phyloP scores from a whole-genome alignment of 2,888 invertebrate genomes.

The Sturmia bella region DNA sequence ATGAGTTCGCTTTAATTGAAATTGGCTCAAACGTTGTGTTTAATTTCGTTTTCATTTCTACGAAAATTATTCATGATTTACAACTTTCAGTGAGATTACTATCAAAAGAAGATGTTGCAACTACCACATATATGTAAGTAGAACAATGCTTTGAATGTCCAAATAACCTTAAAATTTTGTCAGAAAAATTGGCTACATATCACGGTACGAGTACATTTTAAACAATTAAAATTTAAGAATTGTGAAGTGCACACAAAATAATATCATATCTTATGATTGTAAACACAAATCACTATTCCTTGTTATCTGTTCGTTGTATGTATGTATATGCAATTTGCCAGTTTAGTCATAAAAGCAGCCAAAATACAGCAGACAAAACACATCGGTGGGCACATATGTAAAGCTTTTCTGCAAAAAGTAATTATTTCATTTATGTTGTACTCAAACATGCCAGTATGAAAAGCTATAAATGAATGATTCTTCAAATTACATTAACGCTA shows the following conservation, averaged over 20 bases:
- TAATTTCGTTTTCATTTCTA: no score
- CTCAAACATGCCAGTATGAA: conserved; percentile 31
- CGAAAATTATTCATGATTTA: no score
- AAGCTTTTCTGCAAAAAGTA: conserved; percentile 57
- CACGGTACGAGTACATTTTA: conserved; percentile 25
- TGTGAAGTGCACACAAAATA: conserved; percentile 14
- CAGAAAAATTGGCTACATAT: neutral
- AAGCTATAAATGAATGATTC: conserved; percentile 53
- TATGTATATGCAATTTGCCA: conserved; percentile 41
- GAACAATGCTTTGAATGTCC: no score
- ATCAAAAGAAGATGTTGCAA: no score
- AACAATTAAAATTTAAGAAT: conserved; percentile 25
- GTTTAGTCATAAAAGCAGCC: conserved; percentile 27
- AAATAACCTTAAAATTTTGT: neutral
- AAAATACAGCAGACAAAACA: conserved; percentile 1
- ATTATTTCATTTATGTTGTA: conserved; percentile 65
- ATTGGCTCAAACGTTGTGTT: no score
- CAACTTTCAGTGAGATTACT: no score
- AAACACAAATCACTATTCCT: conserved; percentile 56
- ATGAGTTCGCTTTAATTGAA: no score
- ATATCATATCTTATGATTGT: conserved; percentile 45
- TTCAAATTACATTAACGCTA: conserved; percentile 60
- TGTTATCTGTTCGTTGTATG: conserved; percentile 23
- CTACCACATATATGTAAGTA: no score
- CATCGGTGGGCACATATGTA: conserved; percentile 16